These are phyloP conservation scores for Empidonax alnorum DNA, from an alignment of 2,113 vertebrate genomes.

Conservation along the genomic window DNA sequence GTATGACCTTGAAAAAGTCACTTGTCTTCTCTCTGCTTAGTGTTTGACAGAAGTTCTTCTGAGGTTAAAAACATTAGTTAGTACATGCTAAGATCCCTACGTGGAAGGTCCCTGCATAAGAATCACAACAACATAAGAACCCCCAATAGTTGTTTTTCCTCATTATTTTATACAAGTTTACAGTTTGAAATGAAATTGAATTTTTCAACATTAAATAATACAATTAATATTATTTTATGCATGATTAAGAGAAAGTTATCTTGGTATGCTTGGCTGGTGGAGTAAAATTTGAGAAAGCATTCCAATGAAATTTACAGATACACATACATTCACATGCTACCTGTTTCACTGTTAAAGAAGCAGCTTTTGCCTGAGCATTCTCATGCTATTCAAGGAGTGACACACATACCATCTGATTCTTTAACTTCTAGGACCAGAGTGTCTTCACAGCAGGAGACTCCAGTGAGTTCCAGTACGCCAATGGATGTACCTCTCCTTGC, in stretches of 20 bases:
- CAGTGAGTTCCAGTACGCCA: background rate
- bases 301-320: background rate
- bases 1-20: background rate
- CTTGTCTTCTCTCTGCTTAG: background rate
- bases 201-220: background rate
- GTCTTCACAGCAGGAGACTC: too few species aligned
- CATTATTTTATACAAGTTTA: background rate
- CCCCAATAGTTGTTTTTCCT: background rate
- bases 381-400: background rate
- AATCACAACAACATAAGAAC: background rate
- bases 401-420: background rate
- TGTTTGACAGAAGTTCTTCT: background rate
- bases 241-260: background rate
- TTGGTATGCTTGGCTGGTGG: background rate
- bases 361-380: background rate
- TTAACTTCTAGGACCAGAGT: background rate
- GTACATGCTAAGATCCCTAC: background rate
- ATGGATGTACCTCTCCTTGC: background rate
- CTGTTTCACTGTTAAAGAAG: background rate
- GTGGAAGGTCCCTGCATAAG: background rate
- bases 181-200: background rate
- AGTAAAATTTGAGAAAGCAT: background rate
- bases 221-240: background rate
- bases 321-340: background rate
- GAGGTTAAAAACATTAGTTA: background rate